phyloP scores from a whole-genome alignment of 1,140 invertebrate genomes.

The Leptopilina clavipes region DNA sequence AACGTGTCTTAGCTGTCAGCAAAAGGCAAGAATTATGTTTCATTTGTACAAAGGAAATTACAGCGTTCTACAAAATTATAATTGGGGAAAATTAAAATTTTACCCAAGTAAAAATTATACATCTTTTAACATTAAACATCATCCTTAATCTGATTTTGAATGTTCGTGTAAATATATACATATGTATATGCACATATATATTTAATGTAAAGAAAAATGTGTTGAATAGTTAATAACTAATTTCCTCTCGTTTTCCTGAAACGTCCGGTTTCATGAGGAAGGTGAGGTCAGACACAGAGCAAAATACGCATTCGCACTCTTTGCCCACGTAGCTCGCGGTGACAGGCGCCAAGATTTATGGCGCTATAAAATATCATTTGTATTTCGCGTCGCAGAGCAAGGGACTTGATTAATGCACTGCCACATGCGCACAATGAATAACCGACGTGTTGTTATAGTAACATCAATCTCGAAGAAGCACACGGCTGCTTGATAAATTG shows the following conservation, averaged over 20 bases:
- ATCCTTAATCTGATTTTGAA: background rate
- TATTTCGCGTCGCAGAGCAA: conserved; percentile 70
- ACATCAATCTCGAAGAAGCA: conserved; percentile 68
- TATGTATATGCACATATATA: too few relatives aligned
- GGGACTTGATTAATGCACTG: conserved; percentile 71
- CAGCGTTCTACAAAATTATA: background rate
- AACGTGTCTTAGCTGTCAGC: conserved; percentile 18
- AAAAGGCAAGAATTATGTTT: conserved; percentile 8
- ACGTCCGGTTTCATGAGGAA: conserved; percentile 26
- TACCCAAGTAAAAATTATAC: background rate
- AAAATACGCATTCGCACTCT: conserved; percentile 60
- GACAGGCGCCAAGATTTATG: conserved; percentile 72
- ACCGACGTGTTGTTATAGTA: conserved; percentile 68
- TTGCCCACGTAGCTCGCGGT: conserved; percentile 62
- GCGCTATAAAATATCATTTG: conserved; percentile 75
- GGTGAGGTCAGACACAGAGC: conserved; percentile 36
- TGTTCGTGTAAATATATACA: background rate
- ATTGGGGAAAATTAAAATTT: background rate
- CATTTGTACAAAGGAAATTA: conserved; percentile 27
- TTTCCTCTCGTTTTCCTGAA: conserved; percentile 4
- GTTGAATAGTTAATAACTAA: conserved; percentile 8
- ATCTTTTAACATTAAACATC: background rate
- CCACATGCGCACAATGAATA: conserved; percentile 67
- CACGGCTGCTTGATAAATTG: conserved; percentile 64
- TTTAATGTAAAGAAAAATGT: background rate